phyloP scores from a whole-genome alignment of 1,140 invertebrate genomes.

The Listronotus bonariensis region DNA sequence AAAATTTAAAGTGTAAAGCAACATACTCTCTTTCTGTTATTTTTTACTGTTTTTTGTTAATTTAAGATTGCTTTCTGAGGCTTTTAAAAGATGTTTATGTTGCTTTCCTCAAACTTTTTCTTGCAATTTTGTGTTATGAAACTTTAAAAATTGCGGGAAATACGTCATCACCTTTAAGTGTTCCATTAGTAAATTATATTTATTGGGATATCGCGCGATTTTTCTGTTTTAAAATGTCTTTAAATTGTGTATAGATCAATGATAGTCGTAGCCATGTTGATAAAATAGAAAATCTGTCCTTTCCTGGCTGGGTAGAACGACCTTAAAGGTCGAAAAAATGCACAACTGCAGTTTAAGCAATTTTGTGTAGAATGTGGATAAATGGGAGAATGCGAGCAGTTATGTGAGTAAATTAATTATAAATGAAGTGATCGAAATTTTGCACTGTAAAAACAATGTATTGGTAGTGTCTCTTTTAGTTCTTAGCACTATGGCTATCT shows the following conservation, averaged over 20 bases:
- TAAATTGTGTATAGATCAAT: slow-evolving; percentile 18
- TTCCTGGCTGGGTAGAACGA: slow-evolving; percentile 15
- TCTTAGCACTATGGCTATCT: too few species aligned
- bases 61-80: not conserved
- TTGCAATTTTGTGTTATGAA: too few species aligned
- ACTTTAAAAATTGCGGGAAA: too few species aligned
- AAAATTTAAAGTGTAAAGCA: too few species aligned
- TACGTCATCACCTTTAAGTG: too few species aligned
- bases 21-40: too few species aligned
- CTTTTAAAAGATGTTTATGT: too few species aligned
- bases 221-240: not conserved
- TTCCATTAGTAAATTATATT: not conserved
- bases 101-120: too few species aligned
- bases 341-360: slow-evolving; percentile 46
- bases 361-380: slow-evolving; percentile 42
- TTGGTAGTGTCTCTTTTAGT: too few species aligned
- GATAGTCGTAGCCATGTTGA: slow-evolving; percentile 13
- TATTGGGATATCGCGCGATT: not conserved
- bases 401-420: slow-evolving; percentile 32
- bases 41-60: too few species aligned
- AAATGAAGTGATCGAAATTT: not conserved
- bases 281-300: slow-evolving; percentile 19
- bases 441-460: too few species aligned
- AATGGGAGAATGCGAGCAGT: slow-evolving; percentile 30
- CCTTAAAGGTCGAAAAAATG: slow-evolving; percentile 9